These are phyloP conservation scores for Lepeophtheirus nordmannii DNA, from an alignment of 2,888 invertebrate species.

Conservation along the genomic window DNA sequence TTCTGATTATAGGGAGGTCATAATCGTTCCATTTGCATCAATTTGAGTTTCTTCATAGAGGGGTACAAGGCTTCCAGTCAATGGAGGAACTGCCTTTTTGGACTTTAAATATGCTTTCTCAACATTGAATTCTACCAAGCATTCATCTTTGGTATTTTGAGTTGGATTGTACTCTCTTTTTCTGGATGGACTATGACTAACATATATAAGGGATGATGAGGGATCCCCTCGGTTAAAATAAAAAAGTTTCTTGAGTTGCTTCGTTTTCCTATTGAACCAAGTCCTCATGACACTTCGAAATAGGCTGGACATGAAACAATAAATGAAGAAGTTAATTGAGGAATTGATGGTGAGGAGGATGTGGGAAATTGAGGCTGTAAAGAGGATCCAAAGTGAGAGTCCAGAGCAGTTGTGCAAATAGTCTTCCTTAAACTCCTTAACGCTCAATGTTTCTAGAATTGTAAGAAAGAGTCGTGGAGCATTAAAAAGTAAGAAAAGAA, in stretches of 20 bases:
- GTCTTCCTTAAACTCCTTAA: not conserved
- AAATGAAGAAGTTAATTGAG: conserved; percentile 14
- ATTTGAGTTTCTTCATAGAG: not conserved
- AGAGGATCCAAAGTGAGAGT: conserved; percentile 3
- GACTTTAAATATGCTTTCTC: not conserved
- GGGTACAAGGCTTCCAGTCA: not conserved
- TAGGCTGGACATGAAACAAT: conserved; percentile 13
- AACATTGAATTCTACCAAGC: not conserved
- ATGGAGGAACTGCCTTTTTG: not conserved
- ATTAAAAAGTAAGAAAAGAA: conserved; percentile 14
- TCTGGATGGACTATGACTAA: not conserved
- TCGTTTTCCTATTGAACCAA: too few relatives aligned
- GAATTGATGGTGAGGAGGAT: conserved; percentile 6
- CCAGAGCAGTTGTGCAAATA: conserved; percentile 7
- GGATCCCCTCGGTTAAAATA: not conserved
- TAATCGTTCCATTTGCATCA: not conserved
- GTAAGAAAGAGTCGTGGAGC: conserved; percentile 12
- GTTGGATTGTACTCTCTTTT: not conserved
- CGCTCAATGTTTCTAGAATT: conserved; percentile 1
- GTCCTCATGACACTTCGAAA: not conserved
- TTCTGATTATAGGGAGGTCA: not conserved
- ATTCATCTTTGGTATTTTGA: not conserved
- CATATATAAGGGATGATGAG: not conserved
- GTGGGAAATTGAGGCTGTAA: conserved; percentile 11
- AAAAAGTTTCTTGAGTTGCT: not conserved